phyloP scores from a whole-genome alignment of 2,888 invertebrate genomes.

The Altica lythri region DNA sequence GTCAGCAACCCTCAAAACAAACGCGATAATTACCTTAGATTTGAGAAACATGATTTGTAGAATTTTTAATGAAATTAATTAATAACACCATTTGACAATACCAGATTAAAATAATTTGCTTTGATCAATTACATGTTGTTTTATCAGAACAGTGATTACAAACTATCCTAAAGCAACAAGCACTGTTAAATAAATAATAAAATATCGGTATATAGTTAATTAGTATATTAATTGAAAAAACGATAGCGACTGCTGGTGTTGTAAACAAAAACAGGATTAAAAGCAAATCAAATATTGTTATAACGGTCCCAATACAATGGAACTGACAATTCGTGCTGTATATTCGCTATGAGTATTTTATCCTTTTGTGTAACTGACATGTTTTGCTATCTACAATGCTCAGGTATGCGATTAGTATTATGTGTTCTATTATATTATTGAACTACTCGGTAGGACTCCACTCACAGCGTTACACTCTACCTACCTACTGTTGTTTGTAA shows the following conservation, averaged over 20 bases:
- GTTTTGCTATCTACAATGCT: conserved; percentile 41
- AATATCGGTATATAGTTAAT: not conserved
- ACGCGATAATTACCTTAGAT: too few species aligned
- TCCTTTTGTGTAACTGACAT: conserved; percentile 40
- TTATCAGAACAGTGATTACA: too few species aligned
- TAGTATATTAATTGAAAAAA: conserved; percentile 3
- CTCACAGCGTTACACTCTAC: conserved; percentile 15
- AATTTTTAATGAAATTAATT: too few species aligned
- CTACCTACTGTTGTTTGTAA: conserved; percentile 34
- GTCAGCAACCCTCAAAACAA: too few species aligned
- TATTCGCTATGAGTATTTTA: conserved; percentile 35
- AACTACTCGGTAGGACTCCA: conserved; percentile 31
- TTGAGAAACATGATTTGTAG: too few species aligned
- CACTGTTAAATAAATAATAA: not conserved
- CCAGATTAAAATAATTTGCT: conserved; percentile 13
- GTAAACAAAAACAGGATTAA: conserved; percentile 48
- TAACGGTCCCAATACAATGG: conserved; percentile 43
- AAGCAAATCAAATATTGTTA: conserved; percentile 49
- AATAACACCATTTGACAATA: conserved; percentile 14
- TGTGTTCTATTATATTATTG: conserved; percentile 41
- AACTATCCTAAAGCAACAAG: not conserved
- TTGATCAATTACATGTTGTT: not conserved
- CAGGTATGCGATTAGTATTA: conserved; percentile 41
- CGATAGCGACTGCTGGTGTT: conserved; percentile 18
- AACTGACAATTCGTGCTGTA: conserved; percentile 37